Evolutionary conservation across 2,888 invertebrate species (phyloP), one percentile per base, ranked within the genome.

Genomic region (Amphimallon solstitiale): DNA sequence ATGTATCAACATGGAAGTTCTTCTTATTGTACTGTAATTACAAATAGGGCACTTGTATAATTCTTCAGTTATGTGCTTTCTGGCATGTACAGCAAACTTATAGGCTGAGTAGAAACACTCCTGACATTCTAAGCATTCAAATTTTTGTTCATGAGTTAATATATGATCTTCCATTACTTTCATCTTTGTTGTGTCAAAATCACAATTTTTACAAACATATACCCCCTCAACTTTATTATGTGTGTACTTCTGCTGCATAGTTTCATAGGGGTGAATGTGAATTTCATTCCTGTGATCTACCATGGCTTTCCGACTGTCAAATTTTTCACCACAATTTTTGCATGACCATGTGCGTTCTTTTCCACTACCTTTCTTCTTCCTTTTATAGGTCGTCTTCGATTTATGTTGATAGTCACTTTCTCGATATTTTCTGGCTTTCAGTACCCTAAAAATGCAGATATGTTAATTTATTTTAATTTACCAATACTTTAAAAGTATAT

Each of bases 281-380:
- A 29, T 21, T 49, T 65, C 52, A 45, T 61, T 69, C n/a, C 74
- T 73, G 68, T 80, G 80, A 2, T 73, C 75, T 1, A 73, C 72
- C 9, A 78, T 69, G 14, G 21, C n/a, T 7, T 21, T 37, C n/a
- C 43, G 17, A 29, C 35, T 63, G 7, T 40, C 49, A 38, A 86
- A 86, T 12, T 86, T 85, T 76, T 85, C 86, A 64, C 84, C 83
- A 74, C 86, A 86, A 4, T 83, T 82, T 52, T 84, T 83, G 74
- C 86, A 86, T 64, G 82, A 82, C 76, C 85, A 86, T 65, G 83
- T 83, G 68, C 82, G 81, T 46, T 80, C 78, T 23, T 77, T 81
- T 79, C 2, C 80, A 73, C 67, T 81, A 80, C 1, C 74, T 73
- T 34, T 75, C 68, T 19, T 73, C 60, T 51, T 76, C 76, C 35